Base-by-base conservation (phyloP, 2,888 invertebrate genomes). In the Andrena fulva region DNA sequence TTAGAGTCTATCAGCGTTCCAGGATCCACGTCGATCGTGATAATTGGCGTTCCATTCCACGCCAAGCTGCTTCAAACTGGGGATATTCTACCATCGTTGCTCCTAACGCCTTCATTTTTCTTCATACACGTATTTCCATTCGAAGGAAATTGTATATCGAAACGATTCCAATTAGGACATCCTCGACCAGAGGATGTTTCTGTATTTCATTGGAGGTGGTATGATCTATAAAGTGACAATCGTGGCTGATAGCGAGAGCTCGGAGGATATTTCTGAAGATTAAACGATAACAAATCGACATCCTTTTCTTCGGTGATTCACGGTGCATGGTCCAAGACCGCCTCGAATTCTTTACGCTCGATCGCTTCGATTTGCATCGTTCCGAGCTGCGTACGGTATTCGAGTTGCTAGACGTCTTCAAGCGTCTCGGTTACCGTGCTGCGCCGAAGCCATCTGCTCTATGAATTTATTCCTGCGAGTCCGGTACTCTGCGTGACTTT, bases 251-350 rank as follows among this genome's bases (percentile, higher is more conserved):
- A 33, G 7, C 12, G 27, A 71, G n/a, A 59, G 42, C 20, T 16
- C 50, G 24, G 33, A 52, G n/a, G 35, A 29, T 67, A 35, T 35
- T 62, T 67, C 50, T 2, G 56, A 52, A 27, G 63, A 66, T 48
- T 24, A 48, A 42, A 54, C 27, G n/a, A 59, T 20, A 20, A 52
- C 10, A 7, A 31, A 52, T 24, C 62, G 59, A 80, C 52, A 83
- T 59, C 24, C 48, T 67, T 73, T 78, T 76, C 70, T 76, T 60
- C 62, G 50, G 33, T 84, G 84, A 84, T 76, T 77, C 82, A 80
- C 60, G 59, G 73, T 74, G 60, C 83, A 68, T 54, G 73, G 80
- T 77, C 70, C 80, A 73, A 82, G 82, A 71, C 64, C 76, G 67
- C 56, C 54, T 59, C 62, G 77, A 85, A 73, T 80, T 74, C 77